A percentile compares a stretch with the other conserved stretches of the same genome.
These are phyloP conservation scores for Pseudoips prasinana DNA, from an alignment of 2,888 invertebrate species.

Conservation along the genomic window DNA sequence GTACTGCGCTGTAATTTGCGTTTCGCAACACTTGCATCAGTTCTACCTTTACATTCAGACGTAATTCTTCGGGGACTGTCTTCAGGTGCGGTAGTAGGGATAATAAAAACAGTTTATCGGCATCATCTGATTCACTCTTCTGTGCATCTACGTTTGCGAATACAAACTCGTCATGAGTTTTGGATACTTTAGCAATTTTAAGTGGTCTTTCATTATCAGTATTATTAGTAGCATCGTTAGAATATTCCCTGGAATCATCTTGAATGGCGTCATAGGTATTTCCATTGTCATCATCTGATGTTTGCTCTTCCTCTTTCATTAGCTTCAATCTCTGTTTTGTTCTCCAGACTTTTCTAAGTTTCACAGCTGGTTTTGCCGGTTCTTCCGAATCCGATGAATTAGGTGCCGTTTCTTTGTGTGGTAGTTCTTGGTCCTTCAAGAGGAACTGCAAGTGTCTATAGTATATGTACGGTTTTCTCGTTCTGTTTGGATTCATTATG, in stretches of 20 bases:
- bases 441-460: constrained; percentile 61
- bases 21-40: constrained; percentile 69
- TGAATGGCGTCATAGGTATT: constrained; percentile 33
- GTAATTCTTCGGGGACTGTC: constrained; percentile 60
- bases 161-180: constrained; percentile 51
- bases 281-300: constrained; percentile 52
- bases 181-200: constrained; percentile 34
- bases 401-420: constrained; percentile 24
- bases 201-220: constrained; percentile 12
- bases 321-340: constrained; percentile 50
- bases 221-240: constrained; percentile 32
- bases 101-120: constrained; percentile 66
- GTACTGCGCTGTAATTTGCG: constrained; percentile 48
- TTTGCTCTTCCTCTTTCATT: constrained; percentile 42
- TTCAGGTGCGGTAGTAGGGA: constrained; percentile 69
- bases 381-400: constrained; percentile 53
- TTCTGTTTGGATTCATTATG: constrained; percentile 54
- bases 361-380: constrained; percentile 23
- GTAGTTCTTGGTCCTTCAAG: constrained; percentile 43
- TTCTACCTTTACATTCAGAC: constrained; percentile 68
- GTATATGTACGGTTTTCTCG: constrained; percentile 64
- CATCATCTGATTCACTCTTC: constrained; percentile 53
- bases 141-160: constrained; percentile 64
- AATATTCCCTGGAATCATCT: constrained; percentile 37
- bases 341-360: constrained; percentile 44